Evolutionary conservation across 1,140 invertebrate species (phyloP).

Genomic region (Drosophila bifasciata): DNA sequence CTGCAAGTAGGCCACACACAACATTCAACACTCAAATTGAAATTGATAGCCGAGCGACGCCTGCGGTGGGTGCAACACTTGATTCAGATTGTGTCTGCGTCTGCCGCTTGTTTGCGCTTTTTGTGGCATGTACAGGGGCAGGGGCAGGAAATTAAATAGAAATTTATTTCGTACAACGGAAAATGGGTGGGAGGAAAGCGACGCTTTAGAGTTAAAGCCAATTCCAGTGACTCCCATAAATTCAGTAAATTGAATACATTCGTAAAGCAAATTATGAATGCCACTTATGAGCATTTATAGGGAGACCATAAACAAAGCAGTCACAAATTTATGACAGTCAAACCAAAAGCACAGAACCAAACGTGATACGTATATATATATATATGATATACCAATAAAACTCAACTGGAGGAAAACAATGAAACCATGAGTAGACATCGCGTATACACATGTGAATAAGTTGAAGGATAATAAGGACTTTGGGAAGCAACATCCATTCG

Average conservation of each 20-base stretch:
- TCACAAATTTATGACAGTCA: constrained; percentile 61
- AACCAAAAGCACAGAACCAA: constrained; percentile 31
- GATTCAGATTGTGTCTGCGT: constrained; percentile 40
- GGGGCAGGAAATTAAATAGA: constrained; percentile 56
- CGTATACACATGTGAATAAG: constrained; percentile 39
- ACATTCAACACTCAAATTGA: constrained; percentile 75
- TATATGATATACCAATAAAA: constrained; percentile 15
- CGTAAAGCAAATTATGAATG: constrained; percentile 60
- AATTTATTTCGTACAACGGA: constrained; percentile 50
- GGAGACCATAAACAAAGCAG: constrained; percentile 9
- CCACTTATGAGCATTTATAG: constrained; percentile 54
- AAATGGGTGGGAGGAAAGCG: neutral
- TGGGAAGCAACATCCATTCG: constrained; percentile 21
- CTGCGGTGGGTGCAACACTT: constrained; percentile 61
- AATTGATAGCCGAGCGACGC: constrained; percentile 68
- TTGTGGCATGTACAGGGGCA: constrained; percentile 23
- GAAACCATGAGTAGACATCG: constrained; percentile 10
- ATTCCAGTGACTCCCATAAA: neutral
- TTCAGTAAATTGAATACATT: constrained; percentile 47
- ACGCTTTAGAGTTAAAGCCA: constrained; percentile 8
- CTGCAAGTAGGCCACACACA: constrained; percentile 57
- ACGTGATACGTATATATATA: constrained; percentile 27
- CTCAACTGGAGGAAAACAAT: constrained; percentile 17
- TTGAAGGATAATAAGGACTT: constrained; percentile 3
- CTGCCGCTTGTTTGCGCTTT: constrained; percentile 24